These are phyloP conservation scores for Eretmochelys imbricata DNA, from an alignment of 2,113 vertebrate genomes.

Conservation along the genomic window DNA sequence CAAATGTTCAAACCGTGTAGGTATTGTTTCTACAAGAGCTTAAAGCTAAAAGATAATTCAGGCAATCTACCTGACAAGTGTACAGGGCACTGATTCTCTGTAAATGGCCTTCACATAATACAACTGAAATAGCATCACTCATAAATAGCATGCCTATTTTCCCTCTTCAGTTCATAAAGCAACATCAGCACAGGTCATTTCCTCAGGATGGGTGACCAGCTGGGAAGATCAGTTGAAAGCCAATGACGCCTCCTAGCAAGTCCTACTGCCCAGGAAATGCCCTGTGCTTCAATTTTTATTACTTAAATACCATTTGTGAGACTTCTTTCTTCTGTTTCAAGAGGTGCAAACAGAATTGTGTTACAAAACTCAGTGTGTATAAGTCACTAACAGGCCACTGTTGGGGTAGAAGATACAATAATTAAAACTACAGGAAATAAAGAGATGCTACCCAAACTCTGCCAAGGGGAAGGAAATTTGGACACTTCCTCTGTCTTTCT, in stretches of 20 bases:
- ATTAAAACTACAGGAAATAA: slow-evolving; percentile 71
- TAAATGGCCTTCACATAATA: not conserved
- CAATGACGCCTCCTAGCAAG: slow-evolving; percentile 59
- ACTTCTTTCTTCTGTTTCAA: slow-evolving; percentile 63
- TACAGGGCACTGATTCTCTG: slow-evolving; percentile 1
- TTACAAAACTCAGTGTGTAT: slow-evolving; percentile 42
- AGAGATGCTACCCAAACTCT: slow-evolving; percentile 70
- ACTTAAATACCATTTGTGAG: slow-evolving; percentile 59
- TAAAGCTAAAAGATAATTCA: slow-evolving; percentile 14
- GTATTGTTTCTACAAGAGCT: not conserved
- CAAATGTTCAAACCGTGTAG: not conserved
- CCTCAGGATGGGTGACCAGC: slow-evolving; percentile 68
- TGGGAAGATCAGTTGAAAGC: slow-evolving; percentile 62
- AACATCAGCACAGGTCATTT: slow-evolving; percentile 54
- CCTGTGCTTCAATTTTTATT: slow-evolving; percentile 65
- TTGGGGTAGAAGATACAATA: slow-evolving; percentile 74
- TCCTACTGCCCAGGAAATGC: slow-evolving; percentile 69
- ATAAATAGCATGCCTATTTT: slow-evolving; percentile 61
- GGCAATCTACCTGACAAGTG: slow-evolving; percentile 10
- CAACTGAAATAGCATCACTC: slow-evolving; percentile 9
- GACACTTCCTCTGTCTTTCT: not conserved
- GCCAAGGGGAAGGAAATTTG: slow-evolving; percentile 64
- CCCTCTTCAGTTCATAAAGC: slow-evolving; percentile 65
- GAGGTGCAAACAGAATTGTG: slow-evolving; percentile 71
- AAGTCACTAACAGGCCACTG: slow-evolving; percentile 66